A percentile compares a stretch with the other conserved stretches of the same genome.
Conservation (phyloP, 2,113 vertebrate genomes). For the Brachyistius frenatus region DNA sequence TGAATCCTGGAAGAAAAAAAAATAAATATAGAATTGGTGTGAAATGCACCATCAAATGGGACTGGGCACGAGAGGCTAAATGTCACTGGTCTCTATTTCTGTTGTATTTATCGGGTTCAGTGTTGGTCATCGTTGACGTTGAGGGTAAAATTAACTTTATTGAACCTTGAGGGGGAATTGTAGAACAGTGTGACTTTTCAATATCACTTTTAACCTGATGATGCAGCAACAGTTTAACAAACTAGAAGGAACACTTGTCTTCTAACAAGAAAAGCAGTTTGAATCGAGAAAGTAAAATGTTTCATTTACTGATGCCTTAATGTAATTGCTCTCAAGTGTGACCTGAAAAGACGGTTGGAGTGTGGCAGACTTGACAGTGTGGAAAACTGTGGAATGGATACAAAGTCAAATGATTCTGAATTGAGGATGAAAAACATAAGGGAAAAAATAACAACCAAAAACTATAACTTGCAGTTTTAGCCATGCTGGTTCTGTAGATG, state of each 20-base stretch:
- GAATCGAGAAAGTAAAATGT: background rate
- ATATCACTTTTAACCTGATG: conserved; percentile 18
- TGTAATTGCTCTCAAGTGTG: background rate
- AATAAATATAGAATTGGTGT: background rate
- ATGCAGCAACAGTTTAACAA: background rate
- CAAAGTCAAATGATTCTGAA: too few relatives aligned
- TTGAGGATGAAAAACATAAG: background rate
- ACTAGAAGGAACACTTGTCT: conserved; percentile 2
- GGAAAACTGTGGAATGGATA: too few relatives aligned
- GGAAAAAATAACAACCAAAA: background rate
- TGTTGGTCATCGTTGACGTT: conserved; percentile 38
- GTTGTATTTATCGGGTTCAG: conserved; percentile 24
- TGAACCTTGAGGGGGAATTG: conserved; percentile 22
- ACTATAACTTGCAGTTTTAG: too few relatives aligned
- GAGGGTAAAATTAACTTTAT: conserved; percentile 43
- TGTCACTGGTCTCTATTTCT: conserved; percentile 54
- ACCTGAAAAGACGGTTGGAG: background rate
- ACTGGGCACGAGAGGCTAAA: conserved; percentile 28
- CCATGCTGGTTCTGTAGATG: too few relatives aligned
- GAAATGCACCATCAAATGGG: conserved; percentile 28
- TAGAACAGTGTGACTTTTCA: conserved; percentile 33
- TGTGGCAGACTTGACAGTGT: background rate
- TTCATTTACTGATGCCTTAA: background rate
- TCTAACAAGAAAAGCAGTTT: background rate
- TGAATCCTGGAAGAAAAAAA: background rate